Percentiles rank a stretch among this genome's conserved stretches.
These are phyloP conservation scores for Loris lydekkerianus DNA, from an alignment of 2,797 vertebrate genomes.

Conservation along the genomic window DNA sequence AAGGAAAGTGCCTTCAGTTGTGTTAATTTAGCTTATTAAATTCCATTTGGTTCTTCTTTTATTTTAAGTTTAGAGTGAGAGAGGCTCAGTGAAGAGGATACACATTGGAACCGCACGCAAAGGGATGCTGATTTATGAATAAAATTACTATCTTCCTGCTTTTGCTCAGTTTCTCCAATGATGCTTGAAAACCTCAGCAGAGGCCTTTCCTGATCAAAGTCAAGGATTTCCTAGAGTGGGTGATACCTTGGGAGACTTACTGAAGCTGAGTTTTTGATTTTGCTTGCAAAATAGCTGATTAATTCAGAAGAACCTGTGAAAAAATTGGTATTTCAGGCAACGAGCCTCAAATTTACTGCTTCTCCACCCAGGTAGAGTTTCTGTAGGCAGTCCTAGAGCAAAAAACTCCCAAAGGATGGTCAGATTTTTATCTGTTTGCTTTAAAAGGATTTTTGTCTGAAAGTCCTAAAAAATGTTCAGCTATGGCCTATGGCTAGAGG, in stretches of 20 bases:
- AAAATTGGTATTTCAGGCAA: neutral
- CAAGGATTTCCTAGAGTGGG: too few relatives aligned
- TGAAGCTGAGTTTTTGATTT: too few relatives aligned
- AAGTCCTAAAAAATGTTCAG: neutral
- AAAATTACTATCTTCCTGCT: neutral
- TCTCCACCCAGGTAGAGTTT: neutral
- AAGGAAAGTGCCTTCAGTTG: neutral
- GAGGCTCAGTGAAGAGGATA: too few relatives aligned
- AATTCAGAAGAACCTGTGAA: neutral
- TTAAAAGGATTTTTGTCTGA: neutral
- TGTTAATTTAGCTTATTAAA: neutral
- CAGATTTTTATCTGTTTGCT: neutral
- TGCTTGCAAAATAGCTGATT: neutral
- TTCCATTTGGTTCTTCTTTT: too few relatives aligned
- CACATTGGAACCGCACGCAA: too few relatives aligned
- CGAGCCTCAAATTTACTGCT: accelerated
- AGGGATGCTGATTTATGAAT: neutral
- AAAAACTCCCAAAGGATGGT: neutral
- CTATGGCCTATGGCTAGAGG: accelerated
- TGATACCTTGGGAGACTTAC: accelerated
- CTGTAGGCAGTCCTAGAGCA: accelerated
- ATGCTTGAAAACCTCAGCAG: neutral
- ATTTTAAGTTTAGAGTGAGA: too few relatives aligned
- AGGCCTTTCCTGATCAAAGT: neutral
- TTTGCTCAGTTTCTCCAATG: neutral